Percentiles rank a stretch among this genome's conserved stretches.
phyloP scores from a whole-genome alignment of 2,888 invertebrate species.

The Deladenus siricidicola region DNA sequence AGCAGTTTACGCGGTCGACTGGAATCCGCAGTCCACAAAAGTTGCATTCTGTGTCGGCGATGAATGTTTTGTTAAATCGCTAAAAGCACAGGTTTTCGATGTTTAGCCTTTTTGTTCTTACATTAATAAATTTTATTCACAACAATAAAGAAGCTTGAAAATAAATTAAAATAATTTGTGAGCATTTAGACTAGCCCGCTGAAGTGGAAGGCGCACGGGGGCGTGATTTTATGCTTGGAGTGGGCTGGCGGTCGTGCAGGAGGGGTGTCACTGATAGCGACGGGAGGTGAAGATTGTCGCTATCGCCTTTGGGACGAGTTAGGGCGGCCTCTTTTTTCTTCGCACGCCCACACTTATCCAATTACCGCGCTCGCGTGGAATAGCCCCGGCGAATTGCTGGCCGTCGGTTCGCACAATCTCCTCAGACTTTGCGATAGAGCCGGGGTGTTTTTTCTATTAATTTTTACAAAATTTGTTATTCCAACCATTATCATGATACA shows the following conservation, averaged over 20 bases:
- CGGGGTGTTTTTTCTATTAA: constrained; percentile 63
- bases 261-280: constrained; percentile 60
- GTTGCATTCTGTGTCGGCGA: constrained; percentile 61
- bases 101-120: constrained; percentile 54
- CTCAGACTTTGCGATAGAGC: constrained; percentile 82
- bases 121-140: constrained; percentile 54
- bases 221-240: constrained; percentile 68
- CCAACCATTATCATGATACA: too few species aligned
- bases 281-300: constrained; percentile 68
- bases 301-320: constrained; percentile 74
- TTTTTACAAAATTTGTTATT: too few species aligned
- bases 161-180: background rate
- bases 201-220: constrained; percentile 90
- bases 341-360: constrained; percentile 76
- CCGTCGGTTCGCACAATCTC: constrained; percentile 84
- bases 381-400: constrained; percentile 79
- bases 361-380: constrained; percentile 85
- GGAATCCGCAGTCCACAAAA: constrained; percentile 41
- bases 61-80: constrained; percentile 61
- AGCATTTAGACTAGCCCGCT: constrained; percentile 33
- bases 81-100: constrained; percentile 56
- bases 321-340: constrained; percentile 78
- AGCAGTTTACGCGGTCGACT: constrained; percentile 35
- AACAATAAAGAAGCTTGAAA: background rate
- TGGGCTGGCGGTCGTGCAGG: too few species aligned